A percentile compares a stretch with the other conserved stretches of the same genome.
phyloP scores from a whole-genome alignment of 2,113 vertebrate species.

The Aptenodytes forsteri region DNA sequence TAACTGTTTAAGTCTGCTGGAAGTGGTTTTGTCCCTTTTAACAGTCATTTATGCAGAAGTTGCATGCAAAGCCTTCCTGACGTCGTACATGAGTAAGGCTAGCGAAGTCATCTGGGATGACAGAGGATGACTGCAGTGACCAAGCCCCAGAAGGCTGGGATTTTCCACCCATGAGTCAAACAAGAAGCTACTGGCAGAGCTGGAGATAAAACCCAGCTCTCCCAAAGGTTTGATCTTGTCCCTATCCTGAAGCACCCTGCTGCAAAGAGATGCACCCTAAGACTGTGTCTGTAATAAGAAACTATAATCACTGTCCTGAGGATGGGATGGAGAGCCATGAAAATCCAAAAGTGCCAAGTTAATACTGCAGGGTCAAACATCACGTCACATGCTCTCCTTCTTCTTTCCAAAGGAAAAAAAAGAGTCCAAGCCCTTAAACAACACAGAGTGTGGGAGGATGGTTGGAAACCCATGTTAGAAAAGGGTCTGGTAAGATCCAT shows the following conservation, averaged over 20 bases:
- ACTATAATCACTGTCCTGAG: not conserved
- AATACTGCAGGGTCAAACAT: not conserved
- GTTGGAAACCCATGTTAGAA: not conserved
- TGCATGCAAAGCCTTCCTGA: not conserved
- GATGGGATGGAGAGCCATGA: not conserved
- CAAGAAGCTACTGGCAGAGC: not conserved
- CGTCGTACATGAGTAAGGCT: fast-evolving
- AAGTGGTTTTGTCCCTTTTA: not conserved
- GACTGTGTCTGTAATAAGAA: not conserved
- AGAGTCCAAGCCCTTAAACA: not conserved
- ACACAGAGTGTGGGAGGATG: not conserved
- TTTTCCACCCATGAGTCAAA: not conserved
- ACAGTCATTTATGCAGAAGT: not conserved
- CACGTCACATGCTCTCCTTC: not conserved
- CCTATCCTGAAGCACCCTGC: not conserved
- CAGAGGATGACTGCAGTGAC: not conserved
- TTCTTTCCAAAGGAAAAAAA: not conserved
- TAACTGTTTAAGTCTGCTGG: not conserved
- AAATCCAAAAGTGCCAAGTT: not conserved
- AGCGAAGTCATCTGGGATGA: not conserved
- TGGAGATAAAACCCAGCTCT: not conserved
- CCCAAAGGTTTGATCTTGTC: not conserved
- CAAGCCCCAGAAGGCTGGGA: not conserved
- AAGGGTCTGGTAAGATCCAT: not conserved
- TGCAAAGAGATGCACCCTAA: not conserved